Evolutionary conservation across 2,113 vertebrate genomes (phyloP).

Genomic region (Capricornis sumatraensis): DNA sequence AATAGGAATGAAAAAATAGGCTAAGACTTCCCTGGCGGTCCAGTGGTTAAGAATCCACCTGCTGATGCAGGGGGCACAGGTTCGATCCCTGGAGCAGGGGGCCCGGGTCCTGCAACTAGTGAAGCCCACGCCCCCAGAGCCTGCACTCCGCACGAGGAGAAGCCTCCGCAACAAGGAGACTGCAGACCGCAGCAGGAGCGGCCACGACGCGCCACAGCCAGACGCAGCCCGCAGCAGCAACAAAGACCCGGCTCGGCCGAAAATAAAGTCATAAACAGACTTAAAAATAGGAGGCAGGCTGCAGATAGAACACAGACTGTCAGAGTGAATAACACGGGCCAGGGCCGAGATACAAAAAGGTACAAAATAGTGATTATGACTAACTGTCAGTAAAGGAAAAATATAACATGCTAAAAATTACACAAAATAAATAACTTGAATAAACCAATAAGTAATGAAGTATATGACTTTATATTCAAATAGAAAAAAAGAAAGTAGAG

Average conservation of each 20-base stretch:
- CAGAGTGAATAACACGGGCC: neutral
- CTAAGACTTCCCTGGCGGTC: neutral
- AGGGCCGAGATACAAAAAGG: neutral
- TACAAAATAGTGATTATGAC: neutral
- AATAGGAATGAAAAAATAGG: neutral
- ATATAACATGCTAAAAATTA: neutral
- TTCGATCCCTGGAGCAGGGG: neutral
- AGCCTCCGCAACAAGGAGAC: rapidly evolving
- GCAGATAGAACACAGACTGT: neutral
- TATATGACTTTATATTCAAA: neutral
- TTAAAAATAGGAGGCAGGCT: neutral
- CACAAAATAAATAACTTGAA: neutral
- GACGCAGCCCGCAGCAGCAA: neutral
- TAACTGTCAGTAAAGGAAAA: neutral
- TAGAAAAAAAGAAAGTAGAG: neutral
- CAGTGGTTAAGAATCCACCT: neutral
- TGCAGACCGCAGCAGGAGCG: neutral
- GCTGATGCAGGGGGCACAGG: neutral
- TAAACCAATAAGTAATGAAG: neutral
- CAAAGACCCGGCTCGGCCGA: neutral
- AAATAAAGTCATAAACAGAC: neutral
- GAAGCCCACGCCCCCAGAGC: neutral
- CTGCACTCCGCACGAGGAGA: neutral
- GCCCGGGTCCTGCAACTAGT: neutral
- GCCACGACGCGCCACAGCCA: rapidly evolving